These are phyloP conservation scores for Sebastes minor DNA, from an alignment of 2,797 vertebrate genomes.

Conservation along the genomic window DNA sequence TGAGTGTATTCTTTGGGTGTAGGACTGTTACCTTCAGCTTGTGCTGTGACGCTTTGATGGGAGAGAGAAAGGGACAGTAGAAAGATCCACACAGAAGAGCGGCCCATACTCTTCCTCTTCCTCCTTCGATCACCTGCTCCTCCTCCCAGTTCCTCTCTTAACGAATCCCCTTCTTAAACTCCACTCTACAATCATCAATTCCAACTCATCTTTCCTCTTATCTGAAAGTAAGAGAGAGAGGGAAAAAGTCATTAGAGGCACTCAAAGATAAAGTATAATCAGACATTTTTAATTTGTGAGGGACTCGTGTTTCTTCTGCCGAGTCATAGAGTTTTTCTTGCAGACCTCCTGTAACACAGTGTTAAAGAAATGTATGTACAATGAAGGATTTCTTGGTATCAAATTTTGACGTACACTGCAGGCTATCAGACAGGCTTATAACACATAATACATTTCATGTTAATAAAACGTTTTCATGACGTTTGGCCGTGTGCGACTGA, in stretches of 20 bases:
- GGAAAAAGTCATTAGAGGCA: slow-evolving; percentile 40
- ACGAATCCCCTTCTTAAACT: slow-evolving; percentile 51
- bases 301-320: background rate
- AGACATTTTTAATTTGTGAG: slow-evolving; percentile 33
- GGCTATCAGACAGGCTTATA: background rate
- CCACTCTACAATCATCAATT: slow-evolving; percentile 67
- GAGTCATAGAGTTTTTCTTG: background rate
- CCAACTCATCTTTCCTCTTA: slow-evolving; percentile 49
- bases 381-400: background rate
- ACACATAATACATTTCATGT: background rate
- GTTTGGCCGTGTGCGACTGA: too few relatives aligned
- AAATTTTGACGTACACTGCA: background rate
- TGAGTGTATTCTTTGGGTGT: background rate
- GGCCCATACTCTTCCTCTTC: slow-evolving; percentile 72
- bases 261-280: slow-evolving; percentile 45
- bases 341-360: background rate
- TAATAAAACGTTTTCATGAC: too few relatives aligned
- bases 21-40: slow-evolving; percentile 80
- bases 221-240: slow-evolving; percentile 63
- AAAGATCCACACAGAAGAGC: slow-evolving; percentile 72
- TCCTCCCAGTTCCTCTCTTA: slow-evolving; percentile 25
- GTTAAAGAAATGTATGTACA: background rate
- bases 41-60: slow-evolving; percentile 63
- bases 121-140: slow-evolving; percentile 54
- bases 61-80: slow-evolving; percentile 75